Evolutionary conservation across 2,113 vertebrate genomes (phyloP).

Genomic region (Upupa epops): DNA sequence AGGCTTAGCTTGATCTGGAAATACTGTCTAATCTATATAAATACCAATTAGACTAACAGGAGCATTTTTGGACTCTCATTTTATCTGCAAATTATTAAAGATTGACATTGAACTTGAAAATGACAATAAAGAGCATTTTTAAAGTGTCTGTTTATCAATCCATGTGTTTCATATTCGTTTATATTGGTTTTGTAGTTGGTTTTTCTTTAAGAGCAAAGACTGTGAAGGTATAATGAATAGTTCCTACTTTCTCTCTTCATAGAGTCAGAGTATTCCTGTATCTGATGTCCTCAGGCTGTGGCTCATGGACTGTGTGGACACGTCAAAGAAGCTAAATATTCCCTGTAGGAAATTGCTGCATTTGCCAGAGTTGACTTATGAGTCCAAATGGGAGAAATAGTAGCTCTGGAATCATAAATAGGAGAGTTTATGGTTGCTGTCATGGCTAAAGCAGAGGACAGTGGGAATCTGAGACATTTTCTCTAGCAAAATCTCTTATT

Average conservation of each 20-base stretch:
- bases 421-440: background rate
- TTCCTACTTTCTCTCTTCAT: background rate
- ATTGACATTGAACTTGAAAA: background rate
- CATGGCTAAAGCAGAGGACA: background rate
- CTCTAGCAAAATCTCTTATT: background rate
- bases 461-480: background rate
- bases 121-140: slow-evolving; percentile 5
- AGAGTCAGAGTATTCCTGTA: background rate
- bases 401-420: background rate
- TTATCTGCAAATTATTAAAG: background rate
- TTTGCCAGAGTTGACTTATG: background rate
- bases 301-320: background rate
- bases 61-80: slow-evolving; percentile 24
- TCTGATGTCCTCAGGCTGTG: background rate
- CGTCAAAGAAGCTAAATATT: background rate
- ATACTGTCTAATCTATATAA: background rate
- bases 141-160: background rate
- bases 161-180: background rate
- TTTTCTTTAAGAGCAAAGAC: background rate
- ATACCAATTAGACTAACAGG: background rate
- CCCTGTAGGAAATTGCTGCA: background rate
- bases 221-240: background rate
- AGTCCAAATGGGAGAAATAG: background rate
- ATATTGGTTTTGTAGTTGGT: background rate
- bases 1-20: background rate